A percentile compares a stretch with the other conserved stretches of the same genome.
These are phyloP conservation scores for Pampus argenteus DNA, from an alignment of 2,797 vertebrate species.

Conservation along the genomic window DNA sequence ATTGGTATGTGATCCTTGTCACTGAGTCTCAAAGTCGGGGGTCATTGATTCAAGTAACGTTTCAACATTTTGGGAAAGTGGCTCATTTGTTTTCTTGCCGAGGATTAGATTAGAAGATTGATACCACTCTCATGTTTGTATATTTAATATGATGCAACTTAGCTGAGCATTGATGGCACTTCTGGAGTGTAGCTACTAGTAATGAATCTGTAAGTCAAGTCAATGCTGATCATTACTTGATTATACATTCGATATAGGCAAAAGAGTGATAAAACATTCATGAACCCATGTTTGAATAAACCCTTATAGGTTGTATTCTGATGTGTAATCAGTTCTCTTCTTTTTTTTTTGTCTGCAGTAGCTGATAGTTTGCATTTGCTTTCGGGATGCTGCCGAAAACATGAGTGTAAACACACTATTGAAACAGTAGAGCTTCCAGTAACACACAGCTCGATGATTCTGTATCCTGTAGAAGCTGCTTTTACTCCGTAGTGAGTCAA, in stretches of 20 bases:
- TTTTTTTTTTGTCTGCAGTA: background rate
- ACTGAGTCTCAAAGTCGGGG: no score
- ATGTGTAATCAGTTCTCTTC: background rate
- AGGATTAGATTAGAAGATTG: no score
- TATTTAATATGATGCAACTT: no score
- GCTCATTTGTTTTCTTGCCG: no score
- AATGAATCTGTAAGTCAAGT: background rate
- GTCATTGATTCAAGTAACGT: no score
- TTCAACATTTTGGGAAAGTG: no score
- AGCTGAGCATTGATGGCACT: background rate
- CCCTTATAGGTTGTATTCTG: background rate
- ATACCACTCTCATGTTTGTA: no score
- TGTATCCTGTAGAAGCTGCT: conserved; percentile 13
- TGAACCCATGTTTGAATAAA: conserved; percentile 2
- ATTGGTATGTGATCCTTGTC: no score
- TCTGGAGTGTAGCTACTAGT: background rate
- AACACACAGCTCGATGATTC: conserved; percentile 29
- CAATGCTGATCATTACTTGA: conserved; percentile 8
- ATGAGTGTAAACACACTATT: background rate
- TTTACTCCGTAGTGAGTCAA: conserved; percentile 24
- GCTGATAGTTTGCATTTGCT: background rate
- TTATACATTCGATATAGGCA: background rate
- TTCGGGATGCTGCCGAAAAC: background rate
- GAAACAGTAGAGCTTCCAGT: conserved; percentile 13
- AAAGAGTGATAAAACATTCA: conserved; percentile 23